Base-by-base conservation (phyloP, 2,888 invertebrate species). In the Seira sanloemensis region DNA sequence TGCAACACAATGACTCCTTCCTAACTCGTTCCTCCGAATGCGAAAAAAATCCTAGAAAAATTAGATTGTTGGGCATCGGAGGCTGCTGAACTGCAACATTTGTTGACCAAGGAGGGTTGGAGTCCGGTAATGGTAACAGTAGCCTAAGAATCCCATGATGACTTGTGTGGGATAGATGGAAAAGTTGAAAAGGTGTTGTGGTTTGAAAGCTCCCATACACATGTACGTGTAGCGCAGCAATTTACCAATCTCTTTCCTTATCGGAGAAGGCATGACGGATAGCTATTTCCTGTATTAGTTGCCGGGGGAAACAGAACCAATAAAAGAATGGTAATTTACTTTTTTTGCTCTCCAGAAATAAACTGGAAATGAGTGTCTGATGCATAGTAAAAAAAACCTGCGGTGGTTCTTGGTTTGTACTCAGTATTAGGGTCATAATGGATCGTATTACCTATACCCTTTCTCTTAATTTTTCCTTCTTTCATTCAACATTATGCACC, bases 331-430 rank as follows among this genome's bases (percentile, higher is more conserved):
- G 73, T 62, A 58, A 73, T 74, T 74, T 27, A 62, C 74, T 65
- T 37, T 37, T 68, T 68, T 18, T n/a, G 5, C n/a, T 23, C 12
- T 68, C 16, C 68, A 81, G 75, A 81, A 85, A 85, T 81, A 62
- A 76, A 85, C 80, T 78, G 65, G 77, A 77, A 37, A 37, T 85
- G 76, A 79, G 72, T 68, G 68, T 21, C 19, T 21, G 24, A 9
- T 68, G 68, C 7, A 16, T 37, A 5, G 37, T 9, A 37, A 9
- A 37, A 37, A 37, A 37, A 37, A 37, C 5, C 7, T 37, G 37
- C 5, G n/a, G 37, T n/a, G n/a, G n/a, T n/a, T n/a, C n/a, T n/a
- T 37, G 37, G 37, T 37, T 37, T 37, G 37, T 12, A n/a, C 37
- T 37, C 37, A n/a, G n/a, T n/a, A n/a, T n/a, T n/a, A n/a, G n/a